Base-by-base conservation (phyloP, 2,113 vertebrate genomes). In the Coturnix japonica region DNA sequence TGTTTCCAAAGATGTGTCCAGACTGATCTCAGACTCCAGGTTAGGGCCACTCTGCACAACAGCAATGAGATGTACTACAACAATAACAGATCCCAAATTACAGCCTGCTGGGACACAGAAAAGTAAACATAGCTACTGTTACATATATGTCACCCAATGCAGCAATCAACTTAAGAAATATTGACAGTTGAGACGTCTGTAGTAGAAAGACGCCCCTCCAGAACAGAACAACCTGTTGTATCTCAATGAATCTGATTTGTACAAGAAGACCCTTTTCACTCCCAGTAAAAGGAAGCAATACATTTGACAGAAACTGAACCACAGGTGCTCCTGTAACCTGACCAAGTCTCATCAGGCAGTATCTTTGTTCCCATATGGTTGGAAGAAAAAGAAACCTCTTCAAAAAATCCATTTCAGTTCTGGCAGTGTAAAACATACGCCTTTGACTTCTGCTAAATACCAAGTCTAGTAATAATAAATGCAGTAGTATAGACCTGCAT, bases 401-500 rank as follows among this genome's bases (percentile, higher is more conserved):
- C 47, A 81, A 84, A 75, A 1, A 17, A 53, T 17, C 8, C 47
- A 35, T 2, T 86, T 28, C 17, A 72, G 54, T 31, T 89, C 72
- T 53, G 56, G 8, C 5, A 26, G 39, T 81, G 47, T 59, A 81
- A 95, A 74, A 47, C 15, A 9, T 14, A 16, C 9, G 28, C 0
- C 25, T 79, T n/a, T 51, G 26, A 75, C 31, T 72, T 59, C 54
- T 77, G 60, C 51, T 81, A 61, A 81, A 92, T 41, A 65, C 6
- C 14, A 84, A 64, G 22, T 69, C 26, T 8, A 1, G 20, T 47
- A 75, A 90, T 47, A 75, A 90, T 46, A 81, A 60, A 51, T 9
- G 59, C 6, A 6, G 20, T 0, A 0, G 57, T 9, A 4, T 21
- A 73, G 5, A 31, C 61, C 76, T 73, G 15, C 19, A 63, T 54